phyloP scores from a whole-genome alignment of 1,140 invertebrate genomes.

The Cotesia vestalis region DNA sequence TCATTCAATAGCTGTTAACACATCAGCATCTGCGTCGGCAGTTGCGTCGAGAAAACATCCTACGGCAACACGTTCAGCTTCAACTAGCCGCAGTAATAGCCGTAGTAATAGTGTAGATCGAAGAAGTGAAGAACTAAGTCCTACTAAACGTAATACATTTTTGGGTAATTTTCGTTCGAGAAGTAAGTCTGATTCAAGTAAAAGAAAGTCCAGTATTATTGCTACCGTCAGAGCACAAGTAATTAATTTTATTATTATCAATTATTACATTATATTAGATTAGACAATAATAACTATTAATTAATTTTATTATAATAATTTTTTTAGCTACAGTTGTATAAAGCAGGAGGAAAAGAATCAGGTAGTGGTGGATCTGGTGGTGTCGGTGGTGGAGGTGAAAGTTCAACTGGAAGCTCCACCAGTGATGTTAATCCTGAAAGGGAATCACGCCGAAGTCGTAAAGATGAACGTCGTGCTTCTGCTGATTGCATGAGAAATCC shows the following conservation, averaged over 20 bases:
- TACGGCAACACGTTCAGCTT: conserved; percentile 62
- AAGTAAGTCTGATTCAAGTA: conserved; percentile 80
- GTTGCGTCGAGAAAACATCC: conserved; percentile 50
- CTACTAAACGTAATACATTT: conserved; percentile 76
- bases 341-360: too few relatives aligned
- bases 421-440: conserved; percentile 56
- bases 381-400: conserved; percentile 34
- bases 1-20: conserved; percentile 34
- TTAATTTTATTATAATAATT: conserved; percentile 20
- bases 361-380: too few relatives aligned
- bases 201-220: conserved; percentile 78
- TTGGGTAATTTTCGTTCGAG: conserved; percentile 87
- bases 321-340: conserved; percentile 12
- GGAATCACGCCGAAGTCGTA: conserved; percentile 49
- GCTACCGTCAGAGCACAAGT: conserved; percentile 83
- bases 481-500: conserved; percentile 71
- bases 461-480: conserved; percentile 63
- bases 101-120: conserved; percentile 72
- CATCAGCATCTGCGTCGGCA: conserved; percentile 51
- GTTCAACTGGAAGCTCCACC: conserved; percentile 56
- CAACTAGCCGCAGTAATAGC: conserved; percentile 66
- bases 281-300: background rate
- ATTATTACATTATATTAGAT: background rate
- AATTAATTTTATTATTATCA: conserved; percentile 40
- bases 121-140: conserved; percentile 72